phyloP scores from a whole-genome alignment of 2,888 invertebrate species.

The Clistopyga incitator region DNA sequence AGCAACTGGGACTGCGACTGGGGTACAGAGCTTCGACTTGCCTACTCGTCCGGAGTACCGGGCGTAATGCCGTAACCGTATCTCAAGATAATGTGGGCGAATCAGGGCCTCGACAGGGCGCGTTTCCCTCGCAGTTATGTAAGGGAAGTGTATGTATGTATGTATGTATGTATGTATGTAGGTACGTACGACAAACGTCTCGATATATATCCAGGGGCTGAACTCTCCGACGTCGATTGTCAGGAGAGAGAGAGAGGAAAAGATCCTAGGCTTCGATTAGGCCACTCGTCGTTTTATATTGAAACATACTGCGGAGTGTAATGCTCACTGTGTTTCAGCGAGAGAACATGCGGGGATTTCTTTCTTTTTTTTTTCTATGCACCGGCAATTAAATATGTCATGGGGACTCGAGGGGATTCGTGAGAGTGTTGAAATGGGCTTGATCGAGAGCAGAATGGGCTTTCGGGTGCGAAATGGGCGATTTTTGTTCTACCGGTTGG shows the following conservation, averaged over 20 bases:
- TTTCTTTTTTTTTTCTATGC: neutral
- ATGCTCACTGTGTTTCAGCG: conserved; percentile 22
- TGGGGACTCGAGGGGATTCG: neutral
- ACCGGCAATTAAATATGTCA: conserved; percentile 55
- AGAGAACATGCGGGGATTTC: neutral
- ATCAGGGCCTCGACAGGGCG: conserved; percentile 71
- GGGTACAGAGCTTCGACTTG: conserved; percentile 65
- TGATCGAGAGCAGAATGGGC: no score
- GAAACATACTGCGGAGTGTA: conserved; percentile 19
- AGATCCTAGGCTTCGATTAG: conserved; percentile 67
- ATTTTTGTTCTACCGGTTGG: neutral
- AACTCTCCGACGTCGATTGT: conserved; percentile 50
- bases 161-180: neutral
- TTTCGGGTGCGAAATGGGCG: no score
- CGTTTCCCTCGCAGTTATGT: conserved; percentile 50
- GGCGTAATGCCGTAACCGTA: conserved; percentile 73
- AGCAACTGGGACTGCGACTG: conserved; percentile 4
- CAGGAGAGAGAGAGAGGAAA: conserved; percentile 26
- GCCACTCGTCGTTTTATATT: conserved; percentile 61
- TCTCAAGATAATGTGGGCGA: conserved; percentile 81
- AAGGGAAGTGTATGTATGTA: neutral
- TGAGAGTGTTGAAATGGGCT: neutral
- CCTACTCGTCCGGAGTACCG: conserved; percentile 70
- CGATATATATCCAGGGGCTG: conserved; percentile 21
- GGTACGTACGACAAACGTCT: conserved; percentile 17